These are phyloP conservation scores for Chrysotoxum bicinctum DNA, from an alignment of 2,888 invertebrate species.

Conservation along the genomic window DNA sequence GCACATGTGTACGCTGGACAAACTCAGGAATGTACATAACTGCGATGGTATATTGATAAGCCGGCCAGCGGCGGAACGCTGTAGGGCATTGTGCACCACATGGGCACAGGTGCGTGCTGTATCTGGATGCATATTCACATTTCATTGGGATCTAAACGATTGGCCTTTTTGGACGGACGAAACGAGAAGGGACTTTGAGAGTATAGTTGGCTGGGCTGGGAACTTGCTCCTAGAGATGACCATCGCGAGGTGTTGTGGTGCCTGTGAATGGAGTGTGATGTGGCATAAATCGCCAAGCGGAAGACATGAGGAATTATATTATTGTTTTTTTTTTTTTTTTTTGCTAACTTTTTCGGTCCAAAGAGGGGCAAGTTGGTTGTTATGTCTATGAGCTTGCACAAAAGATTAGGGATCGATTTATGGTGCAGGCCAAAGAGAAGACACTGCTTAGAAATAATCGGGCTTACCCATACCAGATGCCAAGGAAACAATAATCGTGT, in stretches of 20 bases:
- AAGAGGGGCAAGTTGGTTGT: conserved; percentile 35
- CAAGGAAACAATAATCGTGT: conserved; percentile 62
- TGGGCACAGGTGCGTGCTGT: conserved; percentile 64
- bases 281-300: conserved; percentile 66
- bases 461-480: not conserved
- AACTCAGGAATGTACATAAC: conserved; percentile 51
- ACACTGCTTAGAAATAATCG: conserved; percentile 33
- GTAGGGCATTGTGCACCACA: conserved; percentile 36
- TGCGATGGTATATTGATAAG: conserved; percentile 61
- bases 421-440: conserved; percentile 41
- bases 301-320: conserved; percentile 69
- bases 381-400: conserved; percentile 31
- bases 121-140: conserved; percentile 64
- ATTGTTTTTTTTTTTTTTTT: conserved; percentile 7
- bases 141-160: conserved; percentile 70
- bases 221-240: conserved; percentile 54
- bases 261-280: conserved; percentile 71
- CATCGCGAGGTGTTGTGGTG: conserved; percentile 68
- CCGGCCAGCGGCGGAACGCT: conserved; percentile 6
- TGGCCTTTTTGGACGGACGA: conserved; percentile 34
- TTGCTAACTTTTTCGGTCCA: not conserved
- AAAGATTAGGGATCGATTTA: conserved; percentile 72
- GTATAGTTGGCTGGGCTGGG: conserved; percentile 9
- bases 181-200: not conserved
- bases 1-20: conserved; percentile 28